Percentiles rank a stretch among this genome's conserved stretches.
These are phyloP conservation scores for Anhinga rufa DNA, from an alignment of 2,113 vertebrate genomes.

Conservation along the genomic window DNA sequence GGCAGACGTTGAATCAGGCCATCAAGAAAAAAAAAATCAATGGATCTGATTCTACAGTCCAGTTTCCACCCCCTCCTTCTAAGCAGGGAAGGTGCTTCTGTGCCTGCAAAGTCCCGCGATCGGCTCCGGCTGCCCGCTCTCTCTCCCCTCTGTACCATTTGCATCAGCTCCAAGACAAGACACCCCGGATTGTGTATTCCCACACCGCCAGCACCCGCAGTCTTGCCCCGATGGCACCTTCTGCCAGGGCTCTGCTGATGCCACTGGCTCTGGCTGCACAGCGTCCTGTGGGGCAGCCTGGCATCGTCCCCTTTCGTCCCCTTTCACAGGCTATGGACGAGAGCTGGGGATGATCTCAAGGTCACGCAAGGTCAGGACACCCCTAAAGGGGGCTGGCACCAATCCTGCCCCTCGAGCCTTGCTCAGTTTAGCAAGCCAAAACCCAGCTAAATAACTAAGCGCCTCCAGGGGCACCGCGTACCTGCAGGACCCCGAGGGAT, in stretches of 20 bases:
- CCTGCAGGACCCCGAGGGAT: not conserved
- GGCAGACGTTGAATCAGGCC: not conserved
- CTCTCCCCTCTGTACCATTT: not conserved
- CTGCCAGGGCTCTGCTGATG: not conserved
- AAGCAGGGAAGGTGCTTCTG: not conserved
- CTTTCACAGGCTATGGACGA: not conserved
- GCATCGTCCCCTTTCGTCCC: rapidly evolving
- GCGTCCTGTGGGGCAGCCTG: not conserved
- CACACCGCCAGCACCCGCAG: rapidly evolving
- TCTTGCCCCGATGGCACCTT: not conserved
- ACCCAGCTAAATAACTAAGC: rapidly evolving
- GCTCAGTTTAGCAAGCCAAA: not conserved
- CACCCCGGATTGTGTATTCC: not conserved
- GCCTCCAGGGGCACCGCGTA: rapidly evolving
- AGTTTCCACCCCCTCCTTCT: not conserved
- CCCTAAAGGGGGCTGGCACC: not conserved
- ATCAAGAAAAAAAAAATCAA: not conserved
- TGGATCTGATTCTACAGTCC: not conserved
- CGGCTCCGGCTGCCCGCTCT: rapidly evolving
- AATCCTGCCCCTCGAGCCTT: not conserved
- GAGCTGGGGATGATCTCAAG: not conserved
- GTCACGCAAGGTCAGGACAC: conserved; percentile 8
- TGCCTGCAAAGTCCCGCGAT: not conserved
- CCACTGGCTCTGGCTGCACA: rapidly evolving
- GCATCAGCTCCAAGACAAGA: not conserved